Evolutionary conservation across 1,140 invertebrate species (phyloP).

Genomic region (Macrosteles quadrilineatus): DNA sequence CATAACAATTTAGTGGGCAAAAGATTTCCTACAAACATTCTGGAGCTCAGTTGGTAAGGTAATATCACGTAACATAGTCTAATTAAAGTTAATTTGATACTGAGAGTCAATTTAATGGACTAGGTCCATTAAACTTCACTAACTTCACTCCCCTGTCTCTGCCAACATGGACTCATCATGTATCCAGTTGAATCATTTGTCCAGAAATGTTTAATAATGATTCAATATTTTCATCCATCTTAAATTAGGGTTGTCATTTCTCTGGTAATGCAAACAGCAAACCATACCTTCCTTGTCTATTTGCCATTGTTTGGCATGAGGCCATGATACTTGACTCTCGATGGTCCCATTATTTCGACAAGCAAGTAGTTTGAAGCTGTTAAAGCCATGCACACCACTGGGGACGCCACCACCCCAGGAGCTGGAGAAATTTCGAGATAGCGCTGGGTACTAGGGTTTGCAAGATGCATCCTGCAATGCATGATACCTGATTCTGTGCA

Average conservation of each 20-base stretch:
- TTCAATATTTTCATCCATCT: conserved; percentile 88
- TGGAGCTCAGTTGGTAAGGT: too few relatives aligned
- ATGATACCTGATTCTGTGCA: too few relatives aligned
- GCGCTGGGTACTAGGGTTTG: conserved; percentile 77
- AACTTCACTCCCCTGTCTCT: conserved; percentile 68
- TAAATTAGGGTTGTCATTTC: conserved; percentile 72
- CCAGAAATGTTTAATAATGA: conserved; percentile 90
- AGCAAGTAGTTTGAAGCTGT: conserved; percentile 80
- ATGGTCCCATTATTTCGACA: conserved; percentile 83
- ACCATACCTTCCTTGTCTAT: conserved; percentile 89
- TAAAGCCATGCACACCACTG: conserved; percentile 84
- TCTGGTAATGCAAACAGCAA: conserved; percentile 84
- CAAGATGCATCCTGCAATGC: conserved; percentile 88
- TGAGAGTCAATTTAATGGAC: not conserved
- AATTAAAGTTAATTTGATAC: conserved; percentile 5
- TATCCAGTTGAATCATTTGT: conserved; percentile 93
- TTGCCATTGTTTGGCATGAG: conserved; percentile 78
- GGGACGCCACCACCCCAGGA: conserved; percentile 92
- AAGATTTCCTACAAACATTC: too few relatives aligned
- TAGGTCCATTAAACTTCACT: conserved; percentile 27
- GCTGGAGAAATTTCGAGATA: conserved; percentile 82
- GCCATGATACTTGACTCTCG: conserved; percentile 87
- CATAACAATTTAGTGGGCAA: too few relatives aligned
- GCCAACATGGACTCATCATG: conserved; percentile 85
- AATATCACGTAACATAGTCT: conserved; percentile 19